Evolutionary conservation across 2,113 vertebrate genomes (phyloP), one percentile per base, ranked within the genome.

Genomic region (Excalfactoria chinensis): DNA sequence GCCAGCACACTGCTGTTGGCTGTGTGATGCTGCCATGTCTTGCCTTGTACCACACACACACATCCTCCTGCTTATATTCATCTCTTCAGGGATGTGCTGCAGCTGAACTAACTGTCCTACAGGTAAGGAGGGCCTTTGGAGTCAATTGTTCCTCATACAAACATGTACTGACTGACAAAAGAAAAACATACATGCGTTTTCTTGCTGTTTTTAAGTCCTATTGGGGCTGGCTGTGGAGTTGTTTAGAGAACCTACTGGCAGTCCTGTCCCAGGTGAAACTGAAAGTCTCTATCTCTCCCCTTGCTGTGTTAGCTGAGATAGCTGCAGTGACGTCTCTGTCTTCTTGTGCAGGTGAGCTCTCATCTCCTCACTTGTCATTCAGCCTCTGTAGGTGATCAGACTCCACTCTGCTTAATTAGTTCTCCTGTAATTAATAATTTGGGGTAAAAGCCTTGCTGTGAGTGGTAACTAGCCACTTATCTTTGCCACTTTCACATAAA

Each of bases 21-120:
- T 62, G 28, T 0, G 0, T 6, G 30, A 26, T 66, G 9, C 76
- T 0, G 1, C 26, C 2, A 0, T 26, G 32, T 51, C 34, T 53
- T 35, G 30, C 9, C 37, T 43, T 30, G 35, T 21, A 6, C 44
- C 5, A 0, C 0, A 0, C 43, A 6, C 22, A 28, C 4, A 0
- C 3, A 3, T 1, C 43, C 18, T 40, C 5, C 58, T 66, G 55
- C 22, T 49, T 21, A 0, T 0, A 2, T 2, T 25, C 5, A 0
- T 3, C 21, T 71, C 41, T 43, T 41, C 48, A 56, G 40, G 44
- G 34, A 41, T 4, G 0, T 2, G 28, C 3, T n/a, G 1, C 3
- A 23, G 40, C 40, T 69, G 40, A 32, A 34, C 32, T 9, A 20
- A 13, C 32, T 34, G 23, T 34, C 9, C 32, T 51, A 2, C 15